Evolutionary conservation across 2,113 vertebrate genomes (phyloP).

Genomic region (Alaudala cheleensis): DNA sequence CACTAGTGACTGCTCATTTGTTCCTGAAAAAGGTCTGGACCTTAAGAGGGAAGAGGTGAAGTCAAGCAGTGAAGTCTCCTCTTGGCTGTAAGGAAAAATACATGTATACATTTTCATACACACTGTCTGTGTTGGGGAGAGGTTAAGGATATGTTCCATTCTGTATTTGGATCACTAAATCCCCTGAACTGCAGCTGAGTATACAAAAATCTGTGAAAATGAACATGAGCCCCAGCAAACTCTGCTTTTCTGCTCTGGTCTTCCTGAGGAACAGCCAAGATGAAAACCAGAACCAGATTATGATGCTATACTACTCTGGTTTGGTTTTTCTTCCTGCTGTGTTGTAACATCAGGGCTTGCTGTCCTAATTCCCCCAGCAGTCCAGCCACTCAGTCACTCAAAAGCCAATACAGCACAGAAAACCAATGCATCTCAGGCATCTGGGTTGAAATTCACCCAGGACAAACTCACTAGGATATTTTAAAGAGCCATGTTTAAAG

Average conservation of each 20-base stretch:
- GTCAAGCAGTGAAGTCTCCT: not conserved
- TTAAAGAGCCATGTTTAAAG: not conserved
- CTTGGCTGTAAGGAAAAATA: not conserved
- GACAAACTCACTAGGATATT: not conserved
- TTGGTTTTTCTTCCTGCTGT: not conserved
- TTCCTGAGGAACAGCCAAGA: not conserved
- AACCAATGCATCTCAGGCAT: not conserved
- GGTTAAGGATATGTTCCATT: not conserved
- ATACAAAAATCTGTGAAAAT: constrained; percentile 10
- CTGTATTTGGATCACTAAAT: not conserved
- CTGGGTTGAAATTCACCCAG: not conserved
- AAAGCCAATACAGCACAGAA: not conserved
- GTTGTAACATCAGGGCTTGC: not conserved
- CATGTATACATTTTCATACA: not conserved
- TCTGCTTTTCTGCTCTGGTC: not conserved
- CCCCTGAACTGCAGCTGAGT: not conserved
- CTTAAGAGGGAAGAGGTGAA: not conserved
- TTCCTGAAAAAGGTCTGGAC: not conserved
- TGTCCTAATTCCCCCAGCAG: not conserved
- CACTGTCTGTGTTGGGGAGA: not conserved
- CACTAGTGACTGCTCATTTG: not conserved
- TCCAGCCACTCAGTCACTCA: not conserved
- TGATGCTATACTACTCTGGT: not conserved
- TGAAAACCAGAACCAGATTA: constrained; percentile 29
- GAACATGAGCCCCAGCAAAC: not conserved